phyloP scores from a whole-genome alignment of 2,113 vertebrate species.

The Pygoscelis adeliae region DNA sequence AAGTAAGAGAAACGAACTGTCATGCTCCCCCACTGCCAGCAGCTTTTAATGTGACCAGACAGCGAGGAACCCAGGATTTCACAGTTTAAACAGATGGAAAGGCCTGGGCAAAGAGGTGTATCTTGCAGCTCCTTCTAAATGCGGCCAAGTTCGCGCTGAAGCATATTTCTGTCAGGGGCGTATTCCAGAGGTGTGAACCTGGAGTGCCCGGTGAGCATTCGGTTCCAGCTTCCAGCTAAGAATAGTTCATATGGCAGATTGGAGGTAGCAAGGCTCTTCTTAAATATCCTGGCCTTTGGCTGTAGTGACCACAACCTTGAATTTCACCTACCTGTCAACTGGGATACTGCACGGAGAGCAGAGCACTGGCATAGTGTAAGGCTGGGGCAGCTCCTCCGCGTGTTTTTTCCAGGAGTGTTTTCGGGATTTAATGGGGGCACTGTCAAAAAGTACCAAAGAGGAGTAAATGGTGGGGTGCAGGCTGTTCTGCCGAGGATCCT shows the following conservation, averaged over 20 bases:
- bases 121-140: slow-evolving; percentile 61
- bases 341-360: background rate
- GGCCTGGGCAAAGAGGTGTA: slow-evolving; percentile 59
- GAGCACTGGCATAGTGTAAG: background rate
- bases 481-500: background rate
- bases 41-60: slow-evolving; percentile 72
- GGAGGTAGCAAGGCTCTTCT: background rate
- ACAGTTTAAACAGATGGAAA: slow-evolving; percentile 73
- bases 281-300: slow-evolving; percentile 29
- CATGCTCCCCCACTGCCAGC: slow-evolving; percentile 42
- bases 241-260: slow-evolving; percentile 12
- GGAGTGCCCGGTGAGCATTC: slow-evolving; percentile 42
- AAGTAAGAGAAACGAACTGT: slow-evolving; percentile 61
- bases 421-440: background rate
- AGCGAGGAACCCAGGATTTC: slow-evolving; percentile 63
- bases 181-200: slow-evolving; percentile 71
- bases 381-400: background rate
- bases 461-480: background rate
- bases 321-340: slow-evolving; percentile 17
- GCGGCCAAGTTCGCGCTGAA: slow-evolving; percentile 54
- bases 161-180: slow-evolving; percentile 64
- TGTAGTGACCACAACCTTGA: slow-evolving; percentile 45
- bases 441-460: background rate
- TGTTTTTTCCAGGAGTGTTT: background rate
- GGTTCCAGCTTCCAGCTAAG: slow-evolving; percentile 42